These are phyloP conservation scores for Euspilapteryx auroguttella DNA, from an alignment of 2,888 invertebrate genomes.

Conservation along the genomic window DNA sequence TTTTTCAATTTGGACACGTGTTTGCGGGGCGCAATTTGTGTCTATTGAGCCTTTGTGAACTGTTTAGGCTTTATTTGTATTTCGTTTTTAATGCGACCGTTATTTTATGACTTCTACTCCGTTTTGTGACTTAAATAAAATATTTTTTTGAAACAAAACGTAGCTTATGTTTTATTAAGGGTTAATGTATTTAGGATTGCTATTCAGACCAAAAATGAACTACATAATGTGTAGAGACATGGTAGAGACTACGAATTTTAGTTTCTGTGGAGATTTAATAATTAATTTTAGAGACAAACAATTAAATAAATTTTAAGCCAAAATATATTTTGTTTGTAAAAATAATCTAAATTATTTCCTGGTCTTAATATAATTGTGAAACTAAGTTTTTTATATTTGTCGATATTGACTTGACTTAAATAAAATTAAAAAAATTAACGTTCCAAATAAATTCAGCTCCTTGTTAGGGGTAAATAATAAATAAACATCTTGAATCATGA, in stretches of 20 bases:
- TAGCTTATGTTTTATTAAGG: not conserved
- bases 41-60: conserved; percentile 28
- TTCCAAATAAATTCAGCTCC: not conserved
- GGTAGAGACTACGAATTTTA: too few relatives aligned
- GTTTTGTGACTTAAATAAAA: too few relatives aligned
- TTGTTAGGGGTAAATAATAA: conserved; percentile 12
- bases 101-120: not conserved
- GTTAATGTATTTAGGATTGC: not conserved
- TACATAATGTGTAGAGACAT: too few relatives aligned
- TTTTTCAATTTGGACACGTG: conserved; percentile 30
- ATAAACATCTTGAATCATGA: conserved; percentile 38
- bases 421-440: not conserved
- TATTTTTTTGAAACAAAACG: not conserved
- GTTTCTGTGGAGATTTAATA: too few relatives aligned
- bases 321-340: too few relatives aligned
- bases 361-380: too few relatives aligned
- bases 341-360: too few relatives aligned
- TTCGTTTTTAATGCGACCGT: not conserved
- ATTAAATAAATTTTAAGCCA: too few relatives aligned
- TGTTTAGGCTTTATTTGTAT: conserved; percentile 15
- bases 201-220: not conserved
- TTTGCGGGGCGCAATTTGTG: conserved; percentile 44
- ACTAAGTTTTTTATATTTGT: not conserved
- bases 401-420: not conserved
- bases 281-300: too few relatives aligned